Evolutionary conservation across 2,888 invertebrate genomes (phyloP).

Genomic region (Caenorhabditis plicata): DNA sequence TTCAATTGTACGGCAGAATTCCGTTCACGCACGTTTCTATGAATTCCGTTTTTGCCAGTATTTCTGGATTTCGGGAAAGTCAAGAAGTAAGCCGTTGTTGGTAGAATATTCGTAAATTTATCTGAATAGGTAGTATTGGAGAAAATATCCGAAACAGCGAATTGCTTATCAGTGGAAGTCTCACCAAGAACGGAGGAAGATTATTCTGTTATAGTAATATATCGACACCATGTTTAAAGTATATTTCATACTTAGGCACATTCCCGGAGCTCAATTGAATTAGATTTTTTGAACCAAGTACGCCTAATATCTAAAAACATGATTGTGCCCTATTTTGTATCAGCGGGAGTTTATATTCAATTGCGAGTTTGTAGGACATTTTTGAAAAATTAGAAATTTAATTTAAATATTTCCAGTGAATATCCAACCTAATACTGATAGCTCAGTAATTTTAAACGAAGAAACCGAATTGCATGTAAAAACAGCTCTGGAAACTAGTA

Average conservation of each 20-base stretch:
- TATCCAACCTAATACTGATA: slow-evolving; percentile 35
- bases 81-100: slow-evolving; percentile 33
- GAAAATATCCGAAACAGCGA: slow-evolving; percentile 26
- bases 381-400: not conserved
- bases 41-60: slow-evolving; percentile 39
- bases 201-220: slow-evolving; percentile 40
- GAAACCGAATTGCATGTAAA: slow-evolving; percentile 46
- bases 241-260: slow-evolving; percentile 22
- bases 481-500: slow-evolving; percentile 20
- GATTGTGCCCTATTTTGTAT: slow-evolving; percentile 49
- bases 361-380: slow-evolving; percentile 48
- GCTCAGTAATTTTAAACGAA: slow-evolving; percentile 33
- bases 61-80: slow-evolving; percentile 41
- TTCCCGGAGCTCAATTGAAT: slow-evolving; percentile 42
- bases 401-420: slow-evolving; percentile 27
- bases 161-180: slow-evolving; percentile 40
- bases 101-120: not conserved
- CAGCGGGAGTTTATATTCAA: slow-evolving; percentile 38
- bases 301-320: slow-evolving; percentile 49
- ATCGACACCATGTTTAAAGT: not conserved
- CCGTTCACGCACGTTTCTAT: slow-evolving; percentile 44
- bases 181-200: slow-evolving; percentile 41
- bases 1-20: slow-evolving; percentile 36
- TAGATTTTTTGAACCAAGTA: slow-evolving; percentile 52
- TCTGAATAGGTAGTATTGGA: slow-evolving; percentile 41